Evolutionary conservation across 2,797 vertebrate species (phyloP).

Genomic region (Basileuterus tristriatus): DNA sequence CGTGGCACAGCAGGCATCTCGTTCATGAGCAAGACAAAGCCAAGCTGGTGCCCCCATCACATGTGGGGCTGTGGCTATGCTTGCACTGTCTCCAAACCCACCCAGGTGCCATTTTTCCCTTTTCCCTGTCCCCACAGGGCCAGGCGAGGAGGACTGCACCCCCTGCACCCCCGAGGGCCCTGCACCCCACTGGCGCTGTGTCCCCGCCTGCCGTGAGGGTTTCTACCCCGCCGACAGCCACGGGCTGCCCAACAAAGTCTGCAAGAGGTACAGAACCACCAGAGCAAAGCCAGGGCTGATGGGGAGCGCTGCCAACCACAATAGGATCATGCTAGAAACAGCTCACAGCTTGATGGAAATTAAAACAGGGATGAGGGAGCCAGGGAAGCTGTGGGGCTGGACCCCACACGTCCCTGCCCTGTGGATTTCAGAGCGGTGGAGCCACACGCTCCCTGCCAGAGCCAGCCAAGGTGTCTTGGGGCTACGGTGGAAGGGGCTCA

Average conservation of each 20-base stretch:
- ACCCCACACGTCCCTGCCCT: background rate
- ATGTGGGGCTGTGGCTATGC: accelerated
- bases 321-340: background rate
- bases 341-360: background rate
- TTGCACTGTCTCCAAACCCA: background rate
- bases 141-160: constrained; percentile 80
- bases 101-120: background rate
- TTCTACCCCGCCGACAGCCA: constrained; percentile 81
- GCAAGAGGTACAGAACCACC: constrained; percentile 78
- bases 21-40: background rate
- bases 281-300: accelerated
- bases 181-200: constrained; percentile 85
- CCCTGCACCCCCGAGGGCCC: constrained; percentile 79
- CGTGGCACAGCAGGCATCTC: background rate
- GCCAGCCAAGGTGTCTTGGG: constrained; percentile 20
- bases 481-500: background rate
- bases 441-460: accelerated
- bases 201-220: constrained; percentile 79
- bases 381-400: constrained; percentile 1
- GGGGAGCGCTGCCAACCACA: background rate
- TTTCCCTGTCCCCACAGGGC: constrained; percentile 72
- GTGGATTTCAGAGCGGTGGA: background rate
- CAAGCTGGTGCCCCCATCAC: background rate
- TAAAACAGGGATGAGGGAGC: background rate
- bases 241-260: constrained; percentile 82